Percentiles rank a stretch among this genome's conserved stretches.
Evolutionary conservation across 2,888 invertebrate species (phyloP).

Genomic region (Drosophila mulleri): DNA sequence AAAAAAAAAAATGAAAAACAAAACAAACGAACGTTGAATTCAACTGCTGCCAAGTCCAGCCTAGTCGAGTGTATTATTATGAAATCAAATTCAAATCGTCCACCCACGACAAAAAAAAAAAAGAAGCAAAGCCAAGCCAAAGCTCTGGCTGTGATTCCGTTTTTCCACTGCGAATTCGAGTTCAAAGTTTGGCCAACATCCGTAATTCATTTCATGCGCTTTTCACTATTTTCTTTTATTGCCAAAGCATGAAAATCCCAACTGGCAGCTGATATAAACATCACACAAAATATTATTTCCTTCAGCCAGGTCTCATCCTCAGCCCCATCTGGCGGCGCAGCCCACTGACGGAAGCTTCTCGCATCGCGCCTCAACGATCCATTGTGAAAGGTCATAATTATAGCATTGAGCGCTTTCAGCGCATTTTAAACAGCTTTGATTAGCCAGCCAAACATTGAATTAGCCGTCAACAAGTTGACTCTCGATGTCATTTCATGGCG

Average conservation of each 20-base stretch:
- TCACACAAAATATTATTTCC: conserved; percentile 40
- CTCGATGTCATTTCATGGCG: background rate
- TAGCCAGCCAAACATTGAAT: conserved; percentile 13
- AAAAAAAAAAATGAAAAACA: conserved; percentile 7
- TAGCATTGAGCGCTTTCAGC: conserved; percentile 5
- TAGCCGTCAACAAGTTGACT: conserved; percentile 6
- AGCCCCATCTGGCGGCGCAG: background rate
- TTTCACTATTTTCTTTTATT: conserved; percentile 60
- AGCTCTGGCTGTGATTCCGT: conserved; percentile 29
- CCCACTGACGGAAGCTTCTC: conserved; percentile 62
- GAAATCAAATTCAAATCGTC: conserved; percentile 64
- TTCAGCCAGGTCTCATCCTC: conserved; percentile 20
- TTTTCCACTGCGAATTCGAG: conserved; percentile 68
- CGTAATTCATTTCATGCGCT: conserved; percentile 61
- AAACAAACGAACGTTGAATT: conserved; percentile 41
- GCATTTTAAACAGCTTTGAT: conserved; percentile 10
- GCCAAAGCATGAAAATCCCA: conserved; percentile 44
- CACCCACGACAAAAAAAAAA: conserved; percentile 60
- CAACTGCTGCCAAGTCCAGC: conserved; percentile 30
- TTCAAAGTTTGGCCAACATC: conserved; percentile 62
- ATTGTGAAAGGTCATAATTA: conserved; percentile 34
- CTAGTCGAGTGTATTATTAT: conserved; percentile 66
- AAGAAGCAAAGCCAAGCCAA: background rate
- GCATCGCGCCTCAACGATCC: conserved; percentile 6
- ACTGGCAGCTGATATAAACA: conserved; percentile 59